Base-by-base conservation (phyloP, 1,140 invertebrate genomes). In the Odontomachus brunneus region DNA sequence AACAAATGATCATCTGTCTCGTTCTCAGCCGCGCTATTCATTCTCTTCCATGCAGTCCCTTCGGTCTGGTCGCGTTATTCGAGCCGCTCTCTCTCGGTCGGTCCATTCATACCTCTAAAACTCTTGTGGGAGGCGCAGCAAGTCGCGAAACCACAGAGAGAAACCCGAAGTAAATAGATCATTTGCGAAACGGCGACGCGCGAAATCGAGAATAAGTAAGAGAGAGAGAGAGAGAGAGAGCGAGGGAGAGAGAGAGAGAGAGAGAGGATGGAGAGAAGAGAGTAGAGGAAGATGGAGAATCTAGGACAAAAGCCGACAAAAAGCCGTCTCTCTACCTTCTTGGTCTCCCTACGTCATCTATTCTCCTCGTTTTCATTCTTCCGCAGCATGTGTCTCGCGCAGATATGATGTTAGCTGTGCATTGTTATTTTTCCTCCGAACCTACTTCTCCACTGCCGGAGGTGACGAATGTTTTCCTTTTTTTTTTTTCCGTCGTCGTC, bases 391-490 rank as follows among this genome's bases (percentile, higher is more conserved):
- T 85, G 67, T 66, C 83, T 71, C 76, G 48, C 60, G 71, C 87
- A 82, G 81, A 78, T 66, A 87, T 55, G 57, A n/a, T 38, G 51
- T 24, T 69, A 60, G n/a, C 57, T 55, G 60, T 63, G 86, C 83
- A 74, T 88, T 88, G 88, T 74, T 84, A 87, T 84, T 88, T 86
- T 57, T 57, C 51, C 63, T 22, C 33, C 57, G 14, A 59, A 17
- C 55, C 69, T 75, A 60, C 17, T 26, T 17, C 44, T 78, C 49
- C 49, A 15, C 12, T 44, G 29, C 49, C 57, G 26, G 3, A 15
- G 51, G 26, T 55, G 44, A 48, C 74, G 53, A 67, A 73, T 82
- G 57, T 89, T 88, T 84, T 88, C 38, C 38, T 88, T 69, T 57
- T 72, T 88, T 59, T 22, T 51, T 24, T 53, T 49, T 33, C 26